Conservation (phyloP, 2,888 invertebrate genomes). For the Tubulanus polymorphus region DNA sequence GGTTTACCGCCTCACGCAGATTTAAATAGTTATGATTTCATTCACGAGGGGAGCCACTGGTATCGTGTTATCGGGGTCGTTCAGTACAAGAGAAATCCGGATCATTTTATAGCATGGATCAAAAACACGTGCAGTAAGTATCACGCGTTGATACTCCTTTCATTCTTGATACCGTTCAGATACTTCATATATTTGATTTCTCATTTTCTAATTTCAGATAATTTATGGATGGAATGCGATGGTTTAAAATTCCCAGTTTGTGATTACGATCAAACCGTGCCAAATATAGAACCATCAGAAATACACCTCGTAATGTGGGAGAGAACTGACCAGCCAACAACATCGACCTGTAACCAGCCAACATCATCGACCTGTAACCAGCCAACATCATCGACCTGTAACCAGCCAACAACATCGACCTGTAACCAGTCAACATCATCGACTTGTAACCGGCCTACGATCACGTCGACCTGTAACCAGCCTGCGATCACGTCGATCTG, state of each 20-base stretch:
- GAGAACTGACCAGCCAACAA: no score
- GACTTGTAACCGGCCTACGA: no score
- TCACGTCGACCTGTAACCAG: no score
- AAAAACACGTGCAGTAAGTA: constrained; percentile 27
- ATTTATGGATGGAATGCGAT: constrained; percentile 44
- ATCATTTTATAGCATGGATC: constrained; percentile 49
- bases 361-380: no score
- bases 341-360: no score
- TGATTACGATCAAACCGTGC: constrained; percentile 23
- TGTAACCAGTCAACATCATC: no score
- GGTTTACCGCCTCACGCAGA: constrained; percentile 30
- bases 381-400: no score
- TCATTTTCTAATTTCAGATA: constrained; percentile 24
- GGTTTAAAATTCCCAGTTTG: constrained; percentile 36
- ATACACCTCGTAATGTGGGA: constrained; percentile 51
- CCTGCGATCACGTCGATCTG: no score
- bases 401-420: no score
- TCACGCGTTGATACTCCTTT: not conserved
- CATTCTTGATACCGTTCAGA: not conserved
- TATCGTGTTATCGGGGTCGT: constrained; percentile 42
- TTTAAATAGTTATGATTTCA: constrained; percentile 31
- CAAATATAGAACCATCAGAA: constrained; percentile 33
- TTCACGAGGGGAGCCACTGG: constrained; percentile 17
- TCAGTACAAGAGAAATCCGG: constrained; percentile 43
- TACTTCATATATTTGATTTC: constrained; percentile 2